Evolutionary conservation across 2,797 vertebrate genomes (phyloP).

Genomic region (Petrocephalus sullivani): DNA sequence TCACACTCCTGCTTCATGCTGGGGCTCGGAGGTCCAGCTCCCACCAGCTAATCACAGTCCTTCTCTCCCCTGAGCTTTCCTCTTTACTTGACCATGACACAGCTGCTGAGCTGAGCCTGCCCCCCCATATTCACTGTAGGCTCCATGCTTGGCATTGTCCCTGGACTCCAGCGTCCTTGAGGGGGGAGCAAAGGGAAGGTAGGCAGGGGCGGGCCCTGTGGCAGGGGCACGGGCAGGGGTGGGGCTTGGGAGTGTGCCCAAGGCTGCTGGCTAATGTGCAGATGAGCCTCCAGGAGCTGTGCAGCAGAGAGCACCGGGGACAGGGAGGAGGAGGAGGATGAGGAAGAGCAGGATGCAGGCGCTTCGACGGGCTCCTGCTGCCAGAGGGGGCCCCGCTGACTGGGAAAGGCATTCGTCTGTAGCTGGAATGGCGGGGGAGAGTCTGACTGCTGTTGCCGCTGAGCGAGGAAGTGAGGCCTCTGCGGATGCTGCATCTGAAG

Average conservation of each 20-base stretch:
- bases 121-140: conserved; percentile 42
- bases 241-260: neutral
- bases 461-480: conserved; percentile 51
- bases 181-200: conserved; percentile 48
- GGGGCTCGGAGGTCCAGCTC: conserved; percentile 51
- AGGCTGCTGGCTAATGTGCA: conserved; percentile 73
- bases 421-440: conserved; percentile 28
- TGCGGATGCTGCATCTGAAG: conserved; percentile 84
- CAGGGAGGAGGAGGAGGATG: conserved; percentile 38
- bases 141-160: conserved; percentile 52
- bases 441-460: conserved; percentile 50
- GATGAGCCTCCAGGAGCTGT: conserved; percentile 76
- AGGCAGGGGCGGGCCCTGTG: conserved; percentile 31
- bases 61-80: neutral
- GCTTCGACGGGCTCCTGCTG: conserved; percentile 11
- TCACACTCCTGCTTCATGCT: neutral
- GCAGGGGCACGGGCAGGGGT: conserved; percentile 44
- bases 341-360: conserved; percentile 7
- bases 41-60: conserved; percentile 18
- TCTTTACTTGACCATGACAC: conserved; percentile 78
- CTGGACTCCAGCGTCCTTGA: conserved; percentile 65
- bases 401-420: conserved; percentile 41
- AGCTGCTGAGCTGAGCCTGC: conserved; percentile 65
- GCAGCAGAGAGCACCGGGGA: conserved; percentile 78
- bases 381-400: conserved; percentile 40